Conservation (phyloP, 2,888 invertebrate species). For the Drosophila greeni region DNA sequence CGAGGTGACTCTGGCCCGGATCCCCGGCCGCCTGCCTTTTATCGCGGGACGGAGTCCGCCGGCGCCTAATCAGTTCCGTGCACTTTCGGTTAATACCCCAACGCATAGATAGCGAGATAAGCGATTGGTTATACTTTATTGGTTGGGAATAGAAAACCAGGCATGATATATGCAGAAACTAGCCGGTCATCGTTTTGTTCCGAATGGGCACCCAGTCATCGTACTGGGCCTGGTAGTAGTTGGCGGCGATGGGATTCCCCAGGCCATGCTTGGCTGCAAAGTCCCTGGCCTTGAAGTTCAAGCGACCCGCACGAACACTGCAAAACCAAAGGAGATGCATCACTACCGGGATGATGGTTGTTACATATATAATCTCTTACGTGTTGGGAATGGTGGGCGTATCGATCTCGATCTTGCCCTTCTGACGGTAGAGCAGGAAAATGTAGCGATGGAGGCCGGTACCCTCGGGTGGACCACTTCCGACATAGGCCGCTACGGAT, state of each 20-base stretch:
- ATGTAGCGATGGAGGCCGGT: slow-evolving; percentile 89
- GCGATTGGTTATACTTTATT: slow-evolving; percentile 49
- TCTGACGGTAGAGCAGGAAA: slow-evolving; percentile 87
- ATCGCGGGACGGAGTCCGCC: slow-evolving; percentile 31
- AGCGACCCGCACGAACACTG: slow-evolving; percentile 80
- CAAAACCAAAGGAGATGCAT: neutral
- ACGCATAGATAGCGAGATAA: slow-evolving; percentile 49
- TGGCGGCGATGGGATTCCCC: slow-evolving; percentile 80
- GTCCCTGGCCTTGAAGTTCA: slow-evolving; percentile 83
- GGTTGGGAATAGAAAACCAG: slow-evolving; percentile 3
- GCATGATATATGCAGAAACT: slow-evolving; percentile 25
- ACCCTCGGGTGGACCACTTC: slow-evolving; percentile 90
- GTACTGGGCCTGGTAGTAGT: slow-evolving; percentile 74
- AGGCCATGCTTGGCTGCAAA: slow-evolving; percentile 88
- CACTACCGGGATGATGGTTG: neutral
- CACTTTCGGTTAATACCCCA: slow-evolving; percentile 47
- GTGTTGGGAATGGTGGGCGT: slow-evolving; percentile 56
- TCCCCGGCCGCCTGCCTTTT: slow-evolving; percentile 48
- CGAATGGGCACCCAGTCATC: slow-evolving; percentile 79
- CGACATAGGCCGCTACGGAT: slow-evolving; percentile 86
- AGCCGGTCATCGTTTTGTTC: slow-evolving; percentile 66
- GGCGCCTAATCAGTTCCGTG: slow-evolving; percentile 51
- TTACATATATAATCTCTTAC: slow-evolving; percentile 38
- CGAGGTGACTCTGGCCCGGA: slow-evolving; percentile 51
- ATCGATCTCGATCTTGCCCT: slow-evolving; percentile 35